Percentiles rank a stretch among this genome's conserved stretches.
phyloP scores from a whole-genome alignment of 2,797 vertebrate genomes.

The Novumbra hubbsi region DNA sequence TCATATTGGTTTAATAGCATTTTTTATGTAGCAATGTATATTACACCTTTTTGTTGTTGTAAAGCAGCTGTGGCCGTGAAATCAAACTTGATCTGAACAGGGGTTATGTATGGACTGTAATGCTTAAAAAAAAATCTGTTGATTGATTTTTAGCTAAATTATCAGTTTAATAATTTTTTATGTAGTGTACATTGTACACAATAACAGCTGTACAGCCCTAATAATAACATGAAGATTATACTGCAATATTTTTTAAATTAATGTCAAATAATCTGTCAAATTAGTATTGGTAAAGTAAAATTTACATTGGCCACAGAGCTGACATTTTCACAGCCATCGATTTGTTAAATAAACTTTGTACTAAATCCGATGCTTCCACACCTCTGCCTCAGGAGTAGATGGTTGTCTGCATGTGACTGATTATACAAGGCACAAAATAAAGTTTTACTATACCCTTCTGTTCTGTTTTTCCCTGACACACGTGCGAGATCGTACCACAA shows the following conservation, averaged over 20 bases:
- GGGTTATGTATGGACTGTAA: constrained; percentile 22
- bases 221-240: constrained; percentile 45
- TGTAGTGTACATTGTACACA: constrained; percentile 57
- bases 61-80: constrained; percentile 3
- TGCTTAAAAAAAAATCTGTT: neutral
- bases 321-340: constrained; percentile 60
- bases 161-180: neutral
- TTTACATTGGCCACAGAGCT: constrained; percentile 55
- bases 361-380: constrained; percentile 49
- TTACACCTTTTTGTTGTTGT: constrained; percentile 21
- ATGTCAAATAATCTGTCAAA: constrained; percentile 55
- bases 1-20: constrained; percentile 34
- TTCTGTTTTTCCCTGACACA: neutral
- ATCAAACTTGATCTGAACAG: constrained; percentile 24
- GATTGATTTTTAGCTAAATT: constrained; percentile 15
- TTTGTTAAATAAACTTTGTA: constrained; percentile 70
- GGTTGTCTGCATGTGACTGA: constrained; percentile 62
- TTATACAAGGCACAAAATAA: constrained; percentile 67
- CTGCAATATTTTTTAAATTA: constrained; percentile 75
- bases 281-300: constrained; percentile 53
- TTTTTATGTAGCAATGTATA: constrained; percentile 34
- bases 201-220: constrained; percentile 68
- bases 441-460: constrained; percentile 54
- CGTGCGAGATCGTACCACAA: neutral
- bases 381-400: constrained; percentile 58